These are phyloP conservation scores for Ursus arctos DNA, from an alignment of 2,113 vertebrate genomes.

Conservation along the genomic window DNA sequence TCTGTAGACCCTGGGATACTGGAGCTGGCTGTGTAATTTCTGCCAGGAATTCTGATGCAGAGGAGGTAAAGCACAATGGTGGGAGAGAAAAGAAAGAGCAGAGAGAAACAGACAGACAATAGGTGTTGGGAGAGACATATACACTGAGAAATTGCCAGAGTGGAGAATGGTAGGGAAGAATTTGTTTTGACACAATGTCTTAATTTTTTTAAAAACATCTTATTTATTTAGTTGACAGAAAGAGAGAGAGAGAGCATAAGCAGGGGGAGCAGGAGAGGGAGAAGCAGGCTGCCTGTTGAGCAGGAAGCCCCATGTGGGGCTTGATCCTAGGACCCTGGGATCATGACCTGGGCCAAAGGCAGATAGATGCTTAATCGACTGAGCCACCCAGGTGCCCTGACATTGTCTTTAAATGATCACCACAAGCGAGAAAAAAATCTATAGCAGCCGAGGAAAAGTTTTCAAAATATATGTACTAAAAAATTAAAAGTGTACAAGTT, in stretches of 20 bases:
- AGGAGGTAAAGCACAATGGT: not conserved
- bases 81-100: not conserved
- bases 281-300: no score
- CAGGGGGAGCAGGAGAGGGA: no score
- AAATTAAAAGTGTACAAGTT: not conserved
- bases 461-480: not conserved
- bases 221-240: no score
- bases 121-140: not conserved
- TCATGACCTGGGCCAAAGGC: no score
- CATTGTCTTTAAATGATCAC: not conserved
- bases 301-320: no score
- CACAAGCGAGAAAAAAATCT: not conserved
- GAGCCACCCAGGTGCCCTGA: not conserved
- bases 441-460: not conserved
- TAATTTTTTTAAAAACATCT: no score
- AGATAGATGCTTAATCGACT: no score
- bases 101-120: not conserved
- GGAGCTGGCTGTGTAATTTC: not conserved
- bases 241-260: no score
- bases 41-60: not conserved
- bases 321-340: no score
- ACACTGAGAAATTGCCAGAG: not conserved
- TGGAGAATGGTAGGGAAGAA: not conserved
- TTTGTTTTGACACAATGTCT: not conserved
- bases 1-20: not conserved